Evolutionary conservation across 2,888 invertebrate species (phyloP).

Genomic region (Poecilus cupreus): DNA sequence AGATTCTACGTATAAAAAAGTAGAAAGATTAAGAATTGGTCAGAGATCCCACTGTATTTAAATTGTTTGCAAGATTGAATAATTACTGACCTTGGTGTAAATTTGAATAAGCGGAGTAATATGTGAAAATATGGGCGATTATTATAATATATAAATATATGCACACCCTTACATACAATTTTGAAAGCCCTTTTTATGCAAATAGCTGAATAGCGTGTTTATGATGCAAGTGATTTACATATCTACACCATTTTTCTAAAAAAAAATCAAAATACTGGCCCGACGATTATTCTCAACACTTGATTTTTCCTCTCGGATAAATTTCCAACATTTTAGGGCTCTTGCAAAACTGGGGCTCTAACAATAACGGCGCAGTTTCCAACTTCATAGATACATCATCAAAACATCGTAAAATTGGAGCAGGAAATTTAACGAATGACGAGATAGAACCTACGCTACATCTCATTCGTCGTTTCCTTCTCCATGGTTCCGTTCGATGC

Average conservation of each 20-base stretch:
- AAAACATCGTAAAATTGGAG: not conserved
- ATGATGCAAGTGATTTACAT: slow-evolving; percentile 18
- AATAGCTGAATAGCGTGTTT: slow-evolving; percentile 28
- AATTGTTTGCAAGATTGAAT: not conserved
- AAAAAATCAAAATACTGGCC: not conserved
- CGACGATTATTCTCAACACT: not conserved
- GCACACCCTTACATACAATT: slow-evolving; percentile 18
- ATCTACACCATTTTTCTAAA: slow-evolving; percentile 18
- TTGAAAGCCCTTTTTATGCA: slow-evolving; percentile 29
- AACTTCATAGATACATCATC: not conserved
- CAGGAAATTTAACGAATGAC: not conserved
- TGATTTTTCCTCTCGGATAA: not conserved
- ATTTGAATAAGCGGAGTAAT: slow-evolving; percentile 4
- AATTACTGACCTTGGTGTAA: not conserved
- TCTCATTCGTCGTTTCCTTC: not conserved
- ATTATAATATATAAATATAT: slow-evolving; percentile 28
- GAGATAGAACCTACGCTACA: not conserved
- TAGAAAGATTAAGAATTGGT: too few species aligned
- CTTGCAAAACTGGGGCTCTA: too few species aligned
- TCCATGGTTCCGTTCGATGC: slow-evolving; percentile 42
- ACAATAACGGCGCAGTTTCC: not conserved
- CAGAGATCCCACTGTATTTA: too few species aligned
- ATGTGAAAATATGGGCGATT: slow-evolving; percentile 27
- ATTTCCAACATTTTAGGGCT: too few species aligned
- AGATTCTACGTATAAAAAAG: too few species aligned